Evolutionary conservation across 2,113 vertebrate species (phyloP), one percentile per base, ranked within the genome.

Genomic region (Phylloscopus trochilus): DNA sequence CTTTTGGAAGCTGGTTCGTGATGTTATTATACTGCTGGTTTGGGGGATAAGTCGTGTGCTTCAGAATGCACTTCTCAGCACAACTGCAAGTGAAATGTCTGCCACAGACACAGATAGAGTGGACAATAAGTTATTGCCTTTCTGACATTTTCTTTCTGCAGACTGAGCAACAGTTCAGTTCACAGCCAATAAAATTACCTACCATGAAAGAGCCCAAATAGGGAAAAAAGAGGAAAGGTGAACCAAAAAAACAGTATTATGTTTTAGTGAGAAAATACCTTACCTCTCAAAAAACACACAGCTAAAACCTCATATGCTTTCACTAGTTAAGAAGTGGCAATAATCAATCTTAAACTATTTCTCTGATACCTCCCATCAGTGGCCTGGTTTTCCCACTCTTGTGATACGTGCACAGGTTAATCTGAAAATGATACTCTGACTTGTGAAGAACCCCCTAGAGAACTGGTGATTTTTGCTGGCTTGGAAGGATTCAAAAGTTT

Each of bases 1-100:
- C 79, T 80, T 88, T 70, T 78, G 59, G 86, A 94, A 56, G 33
- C 75, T 83, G 60, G 30, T 67, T 93, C 59, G 13, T 97, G 89
- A 92, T 92, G 81, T 84, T 89, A 23, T 80, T 87, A 31, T 67
- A 15, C 72, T 63, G 59, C 49, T 70, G 39, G 5, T 69, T 97
- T 77, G 14, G 64, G 64, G 76, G 47, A 56, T 53, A 88, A 92
- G 31, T 15, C 0, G 0, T 75, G 30, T 73, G 62, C 43, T 87
- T 90, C 55, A 55, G 39, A 69, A 58, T 77, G 33, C 4, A 2
- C 24, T 85, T 93, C 77, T 58, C 35, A 74, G 39, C 33, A 77
- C 33, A 90, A 59, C 24, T 91, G 53, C 43, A 91, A 59, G 74
- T 59, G 11, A 77, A 83, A 47, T 27, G 26, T 59, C 43, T 55